phyloP scores from a whole-genome alignment of 1,140 invertebrate species.

The Drosophila sulfurigaster region DNA sequence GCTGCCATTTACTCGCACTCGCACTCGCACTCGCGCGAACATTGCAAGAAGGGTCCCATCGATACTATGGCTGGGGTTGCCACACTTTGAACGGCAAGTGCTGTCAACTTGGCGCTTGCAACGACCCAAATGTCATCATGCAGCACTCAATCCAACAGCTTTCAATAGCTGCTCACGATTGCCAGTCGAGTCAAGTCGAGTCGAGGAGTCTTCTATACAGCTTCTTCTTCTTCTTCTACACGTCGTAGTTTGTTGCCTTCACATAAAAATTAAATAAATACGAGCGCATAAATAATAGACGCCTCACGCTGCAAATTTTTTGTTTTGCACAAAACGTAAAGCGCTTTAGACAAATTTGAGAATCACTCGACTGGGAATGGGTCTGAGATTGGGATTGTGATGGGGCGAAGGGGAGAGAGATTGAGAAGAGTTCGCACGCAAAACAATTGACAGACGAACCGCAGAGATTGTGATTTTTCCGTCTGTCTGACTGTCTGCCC shows the following conservation, averaged over 20 bases:
- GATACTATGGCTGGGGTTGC: not conserved
- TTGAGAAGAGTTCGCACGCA: constrained; percentile 71
- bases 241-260: constrained; percentile 39
- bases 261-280: constrained; percentile 75
- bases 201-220: not conserved
- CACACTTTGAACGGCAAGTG: constrained; percentile 1
- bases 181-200: not conserved
- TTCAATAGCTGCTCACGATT: constrained; percentile 31
- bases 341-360: constrained; percentile 76
- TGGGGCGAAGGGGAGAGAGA: not conserved
- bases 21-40: too few species aligned
- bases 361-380: constrained; percentile 53
- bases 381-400: not conserved
- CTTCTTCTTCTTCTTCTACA: too few species aligned
- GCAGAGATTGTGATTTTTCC: constrained; percentile 44
- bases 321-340: constrained; percentile 62
- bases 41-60: constrained; percentile 1
- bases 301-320: constrained; percentile 49
- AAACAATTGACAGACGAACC: constrained; percentile 80
- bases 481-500: constrained; percentile 12
- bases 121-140: constrained; percentile 42
- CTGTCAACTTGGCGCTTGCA: constrained; percentile 18
- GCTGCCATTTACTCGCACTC: not conserved
- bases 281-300: constrained; percentile 69
- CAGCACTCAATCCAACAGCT: constrained; percentile 34